Conservation (phyloP, 2,797 vertebrate species). For the Acrossocheilus wenchowensis region DNA sequence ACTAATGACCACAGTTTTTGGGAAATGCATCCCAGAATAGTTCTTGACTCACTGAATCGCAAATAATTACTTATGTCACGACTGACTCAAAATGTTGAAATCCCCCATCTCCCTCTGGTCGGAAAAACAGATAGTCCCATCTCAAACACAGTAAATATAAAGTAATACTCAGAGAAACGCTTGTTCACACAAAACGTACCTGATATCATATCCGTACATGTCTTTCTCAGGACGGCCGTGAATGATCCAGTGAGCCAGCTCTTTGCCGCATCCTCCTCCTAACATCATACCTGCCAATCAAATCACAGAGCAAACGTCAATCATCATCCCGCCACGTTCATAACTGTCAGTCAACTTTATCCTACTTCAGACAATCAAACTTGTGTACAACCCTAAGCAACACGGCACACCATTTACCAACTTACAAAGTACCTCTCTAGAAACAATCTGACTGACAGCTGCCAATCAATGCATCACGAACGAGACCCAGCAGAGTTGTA, state of each 20-base stretch:
- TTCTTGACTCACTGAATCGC: background rate
- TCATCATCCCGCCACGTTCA: background rate
- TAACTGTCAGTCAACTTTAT: slow-evolving; percentile 15
- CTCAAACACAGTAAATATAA: background rate
- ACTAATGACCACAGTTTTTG: too few species aligned
- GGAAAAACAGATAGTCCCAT: background rate
- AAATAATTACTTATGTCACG: background rate
- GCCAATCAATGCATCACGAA: slow-evolving; percentile 13
- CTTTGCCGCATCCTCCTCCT: slow-evolving; percentile 94
- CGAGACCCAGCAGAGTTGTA: background rate
- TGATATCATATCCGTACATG: slow-evolving; percentile 97
- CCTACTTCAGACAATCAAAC: background rate
- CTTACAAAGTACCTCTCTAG: slow-evolving; percentile 1
- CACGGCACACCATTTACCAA: background rate
- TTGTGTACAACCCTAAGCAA: background rate
- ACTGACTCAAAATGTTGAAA: background rate
- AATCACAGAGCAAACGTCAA: background rate
- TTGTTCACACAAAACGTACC: slow-evolving; percentile 69
- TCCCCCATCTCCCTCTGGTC: background rate
- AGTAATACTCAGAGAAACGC: background rate
- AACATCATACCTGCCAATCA: slow-evolving; percentile 92
- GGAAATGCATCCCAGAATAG: background rate
- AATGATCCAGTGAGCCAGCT: slow-evolving; percentile 94
- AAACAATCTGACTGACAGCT: slow-evolving; percentile 1
- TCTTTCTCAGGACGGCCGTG: slow-evolving; percentile 93